Conservation (phyloP, 2,888 invertebrate species). For the Stegana nigrithorax region DNA sequence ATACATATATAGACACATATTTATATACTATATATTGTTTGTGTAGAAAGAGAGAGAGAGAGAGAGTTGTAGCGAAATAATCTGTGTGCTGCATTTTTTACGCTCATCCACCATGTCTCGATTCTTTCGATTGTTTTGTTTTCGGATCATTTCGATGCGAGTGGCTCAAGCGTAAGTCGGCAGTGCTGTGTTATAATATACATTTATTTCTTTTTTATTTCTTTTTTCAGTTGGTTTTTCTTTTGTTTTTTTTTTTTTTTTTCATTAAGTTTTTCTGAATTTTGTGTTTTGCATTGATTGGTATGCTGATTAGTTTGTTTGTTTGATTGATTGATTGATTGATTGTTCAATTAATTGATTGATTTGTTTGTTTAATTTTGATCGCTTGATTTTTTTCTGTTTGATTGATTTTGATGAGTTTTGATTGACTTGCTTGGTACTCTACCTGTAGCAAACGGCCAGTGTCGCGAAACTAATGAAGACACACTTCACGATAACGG, state of each 20-base stretch:
- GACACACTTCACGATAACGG: constrained; percentile 91
- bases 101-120: too few species aligned
- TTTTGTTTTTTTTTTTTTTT: background rate
- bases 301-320: background rate
- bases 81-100: too few species aligned
- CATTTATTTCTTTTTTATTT: too few species aligned
- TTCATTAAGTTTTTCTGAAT: background rate
- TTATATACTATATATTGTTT: too few species aligned
- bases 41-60: too few species aligned
- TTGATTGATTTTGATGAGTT: constrained; percentile 33
- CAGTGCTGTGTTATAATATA: too few species aligned
- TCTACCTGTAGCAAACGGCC: constrained; percentile 95
- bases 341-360: constrained; percentile 10
- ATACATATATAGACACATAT: too few species aligned
- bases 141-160: too few species aligned
- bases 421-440: constrained; percentile 65
- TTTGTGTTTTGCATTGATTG: constrained; percentile 5
- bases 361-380: constrained; percentile 26
- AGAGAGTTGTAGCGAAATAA: too few species aligned
- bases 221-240: background rate
- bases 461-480: constrained; percentile 95
- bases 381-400: constrained; percentile 27
- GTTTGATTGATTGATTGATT: constrained; percentile 19
- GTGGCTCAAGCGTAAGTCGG: too few species aligned
- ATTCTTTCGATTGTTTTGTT: too few species aligned